Evolutionary conservation across 2,113 vertebrate genomes (phyloP).

Genomic region (Hemiprocne comata): DNA sequence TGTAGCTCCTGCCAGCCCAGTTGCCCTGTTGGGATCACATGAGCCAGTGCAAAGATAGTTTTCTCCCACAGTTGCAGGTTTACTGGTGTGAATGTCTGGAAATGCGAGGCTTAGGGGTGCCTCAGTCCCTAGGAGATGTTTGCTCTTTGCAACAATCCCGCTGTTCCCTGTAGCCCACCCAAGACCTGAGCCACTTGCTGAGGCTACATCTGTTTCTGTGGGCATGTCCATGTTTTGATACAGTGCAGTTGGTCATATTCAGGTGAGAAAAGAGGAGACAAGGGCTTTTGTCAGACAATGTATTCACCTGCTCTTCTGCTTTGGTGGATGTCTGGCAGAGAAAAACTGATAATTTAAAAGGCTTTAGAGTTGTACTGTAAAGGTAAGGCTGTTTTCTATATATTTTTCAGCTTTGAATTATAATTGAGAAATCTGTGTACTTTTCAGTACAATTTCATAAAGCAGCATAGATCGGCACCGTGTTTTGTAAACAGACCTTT

Average conservation of each 20-base stretch:
- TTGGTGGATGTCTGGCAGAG: not conserved
- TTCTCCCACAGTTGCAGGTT: not conserved
- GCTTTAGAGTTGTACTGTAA: not conserved
- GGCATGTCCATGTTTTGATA: not conserved
- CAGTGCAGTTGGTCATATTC: accelerated
- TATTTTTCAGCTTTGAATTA: not conserved
- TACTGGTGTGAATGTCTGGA: not conserved
- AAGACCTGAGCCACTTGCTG: not conserved
- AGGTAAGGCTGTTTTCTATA: not conserved
- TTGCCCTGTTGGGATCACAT: not conserved
- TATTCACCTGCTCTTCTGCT: not conserved
- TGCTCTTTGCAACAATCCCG: not conserved
- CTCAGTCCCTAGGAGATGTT: accelerated
- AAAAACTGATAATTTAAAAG: not conserved
- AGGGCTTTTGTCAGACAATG: not conserved
- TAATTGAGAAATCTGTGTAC: not conserved
- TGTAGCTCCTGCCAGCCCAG: not conserved
- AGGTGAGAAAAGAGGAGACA: not conserved
- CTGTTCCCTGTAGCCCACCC: not conserved
- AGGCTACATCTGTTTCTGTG: not conserved
- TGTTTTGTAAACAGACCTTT: not conserved
- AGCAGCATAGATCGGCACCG: not conserved
- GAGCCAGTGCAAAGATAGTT: not conserved
- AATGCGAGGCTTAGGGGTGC: not conserved
- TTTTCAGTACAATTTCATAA: not conserved